Percentiles rank a stretch among this genome's conserved stretches.
Conservation (phyloP, 2,888 invertebrate species). For the Thyatira batis region DNA sequence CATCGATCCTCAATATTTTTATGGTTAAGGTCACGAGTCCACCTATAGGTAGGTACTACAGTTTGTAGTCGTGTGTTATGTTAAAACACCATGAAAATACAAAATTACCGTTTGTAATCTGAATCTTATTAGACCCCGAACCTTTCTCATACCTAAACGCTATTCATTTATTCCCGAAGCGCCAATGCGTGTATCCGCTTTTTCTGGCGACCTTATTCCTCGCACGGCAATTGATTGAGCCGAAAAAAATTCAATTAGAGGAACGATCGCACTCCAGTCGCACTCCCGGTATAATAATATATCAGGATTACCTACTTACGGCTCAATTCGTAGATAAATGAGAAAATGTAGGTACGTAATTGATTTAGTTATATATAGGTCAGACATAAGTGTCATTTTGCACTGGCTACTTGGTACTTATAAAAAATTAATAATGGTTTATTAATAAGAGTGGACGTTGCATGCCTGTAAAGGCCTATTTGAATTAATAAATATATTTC, state of each 20-base stretch:
- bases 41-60: no score
- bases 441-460: no score
- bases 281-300: slow-evolving; percentile 7
- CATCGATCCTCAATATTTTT: no score
- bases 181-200: slow-evolving; percentile 15
- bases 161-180: slow-evolving; percentile 16
- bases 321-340: not conserved
- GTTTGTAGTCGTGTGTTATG: no score
- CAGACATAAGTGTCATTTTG: not conserved
- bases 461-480: no score
- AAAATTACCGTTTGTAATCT: slow-evolving; percentile 5
- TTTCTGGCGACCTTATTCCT: slow-evolving; percentile 15
- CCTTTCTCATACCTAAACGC: slow-evolving; percentile 12
- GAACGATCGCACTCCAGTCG: slow-evolving; percentile 15
- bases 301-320: slow-evolving; percentile 19
- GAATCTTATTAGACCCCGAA: slow-evolving; percentile 16
- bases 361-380: not conserved
- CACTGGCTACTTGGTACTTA: not conserved
- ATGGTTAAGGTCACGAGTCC: no score
- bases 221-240: slow-evolving; percentile 29
- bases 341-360: not conserved
- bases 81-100: no score
- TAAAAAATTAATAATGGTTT: not conserved
- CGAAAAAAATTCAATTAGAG: slow-evolving; percentile 36
- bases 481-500: no score